Base-by-base conservation (phyloP, 2,113 vertebrate species). In the Apeltes quadracus region DNA sequence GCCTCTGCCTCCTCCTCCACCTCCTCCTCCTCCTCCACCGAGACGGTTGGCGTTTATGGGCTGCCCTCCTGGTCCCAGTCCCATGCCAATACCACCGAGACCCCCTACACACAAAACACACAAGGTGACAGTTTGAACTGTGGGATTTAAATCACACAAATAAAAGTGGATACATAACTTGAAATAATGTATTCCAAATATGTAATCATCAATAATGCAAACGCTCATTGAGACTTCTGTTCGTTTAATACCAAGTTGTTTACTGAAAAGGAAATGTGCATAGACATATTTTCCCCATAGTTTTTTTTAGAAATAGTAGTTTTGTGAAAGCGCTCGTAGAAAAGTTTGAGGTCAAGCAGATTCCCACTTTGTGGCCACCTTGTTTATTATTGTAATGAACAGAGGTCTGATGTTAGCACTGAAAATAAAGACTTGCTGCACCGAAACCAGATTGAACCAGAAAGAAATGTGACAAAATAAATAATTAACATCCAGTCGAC, bases 51-150 rank as follows among this genome's bases (percentile, higher is more conserved):
- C 94, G 85, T 95, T 97, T 67, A 99, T 97, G 44, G 98, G 98
- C 61, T 99, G 97, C n/a, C 98, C 98, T 61, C 97, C 96, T 59
- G 97, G 98, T 70, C 98, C 98, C 82, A 99, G 94, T 76, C 97
- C 98, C 97, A 99, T 96, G 36, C 98, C 98, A 75, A 99, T 95
- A 61, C 97, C 98, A 78, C 95, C 96, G 18, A 99, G 95, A 58
- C 97, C 98, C 74, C 97, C 98, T 99, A n/a, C 20, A 81, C 15
- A 76, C 3, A 64, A 55, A 61, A 61, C 0, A 65, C 5, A 71
- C 2, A 54, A 43, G 0, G 41, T 1, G 0, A 22, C 34, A 9
- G 16, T 43, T 41, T 57, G 7, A 69, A 32, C 18, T 29, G 25
- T 16, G 7, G 3, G 18, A 61, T 20, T 12, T 23, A 61, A n/a